Percentiles rank a stretch among this genome's conserved stretches.
These are phyloP conservation scores for Eupithecia subumbrata DNA, from an alignment of 2,888 invertebrate genomes.

Conservation along the genomic window DNA sequence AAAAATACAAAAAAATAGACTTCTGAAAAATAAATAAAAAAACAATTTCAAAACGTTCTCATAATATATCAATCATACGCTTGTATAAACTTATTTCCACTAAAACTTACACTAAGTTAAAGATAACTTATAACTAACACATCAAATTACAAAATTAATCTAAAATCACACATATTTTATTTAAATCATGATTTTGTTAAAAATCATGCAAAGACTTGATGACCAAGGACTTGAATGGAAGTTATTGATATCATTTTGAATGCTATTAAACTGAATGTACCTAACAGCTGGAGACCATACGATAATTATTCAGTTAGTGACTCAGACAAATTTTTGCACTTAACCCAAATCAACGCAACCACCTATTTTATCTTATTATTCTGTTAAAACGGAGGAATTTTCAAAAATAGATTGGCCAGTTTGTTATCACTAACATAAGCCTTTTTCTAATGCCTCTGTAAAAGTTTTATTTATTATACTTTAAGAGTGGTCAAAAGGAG, in stretches of 20 bases:
- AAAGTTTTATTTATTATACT: no score
- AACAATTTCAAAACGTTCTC: conserved; percentile 28
- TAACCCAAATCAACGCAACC: no score
- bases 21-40: conserved; percentile 33
- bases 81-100: not conserved
- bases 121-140: not conserved
- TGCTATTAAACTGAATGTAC: no score
- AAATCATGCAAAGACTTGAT: not conserved
- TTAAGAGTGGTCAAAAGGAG: no score
- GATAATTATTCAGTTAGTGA: no score
- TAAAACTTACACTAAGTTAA: not conserved
- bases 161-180: conserved; percentile 47
- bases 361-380: no score
- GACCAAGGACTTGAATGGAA: not conserved
- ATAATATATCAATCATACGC: conserved; percentile 33
- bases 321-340: no score
- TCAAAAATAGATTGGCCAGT: no score
- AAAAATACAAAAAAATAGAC: conserved; percentile 24
- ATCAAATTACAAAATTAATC: conserved; percentile 20
- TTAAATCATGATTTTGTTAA: not conserved
- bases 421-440: no score
- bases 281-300: not conserved
- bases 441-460: no score
- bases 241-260: not conserved
- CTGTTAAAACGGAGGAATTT: no score